A percentile compares a stretch with the other conserved stretches of the same genome.
phyloP scores from a whole-genome alignment of 2,888 invertebrate species.

The Drosophila limbata region DNA sequence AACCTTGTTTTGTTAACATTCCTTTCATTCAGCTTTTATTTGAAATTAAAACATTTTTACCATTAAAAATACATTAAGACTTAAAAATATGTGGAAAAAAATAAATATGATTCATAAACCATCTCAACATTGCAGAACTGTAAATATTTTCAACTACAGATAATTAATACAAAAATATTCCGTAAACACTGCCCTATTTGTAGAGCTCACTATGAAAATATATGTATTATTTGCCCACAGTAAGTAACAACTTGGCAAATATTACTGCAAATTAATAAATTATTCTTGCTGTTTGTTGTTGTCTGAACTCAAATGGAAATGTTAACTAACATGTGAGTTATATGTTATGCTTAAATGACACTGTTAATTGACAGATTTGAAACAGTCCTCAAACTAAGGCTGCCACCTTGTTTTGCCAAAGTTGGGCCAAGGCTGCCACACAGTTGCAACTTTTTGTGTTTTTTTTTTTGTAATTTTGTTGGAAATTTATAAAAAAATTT shows the following conservation, averaged over 20 bases:
- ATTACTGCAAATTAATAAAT: neutral
- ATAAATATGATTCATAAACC: neutral
- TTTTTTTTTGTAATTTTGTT: too few relatives aligned
- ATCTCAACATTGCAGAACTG: neutral
- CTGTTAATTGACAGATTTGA: conserved; percentile 23
- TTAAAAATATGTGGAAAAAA: neutral
- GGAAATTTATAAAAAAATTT: too few relatives aligned
- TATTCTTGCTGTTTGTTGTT: conserved; percentile 4
- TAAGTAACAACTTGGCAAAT: neutral
- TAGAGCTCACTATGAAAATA: conserved; percentile 4
- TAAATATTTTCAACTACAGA: conserved; percentile 3
- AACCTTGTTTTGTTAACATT: neutral
- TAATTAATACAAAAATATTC: conserved; percentile 1
- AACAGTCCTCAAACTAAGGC: too few relatives aligned
- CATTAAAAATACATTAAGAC: neutral
- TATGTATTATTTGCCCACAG: conserved; percentile 1
- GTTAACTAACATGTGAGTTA: neutral
- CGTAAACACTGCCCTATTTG: neutral
- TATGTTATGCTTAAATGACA: conserved; percentile 4
- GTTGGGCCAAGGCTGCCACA: too few relatives aligned
- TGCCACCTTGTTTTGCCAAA: too few relatives aligned
- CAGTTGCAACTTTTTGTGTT: too few relatives aligned
- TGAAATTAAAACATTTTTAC: neutral
- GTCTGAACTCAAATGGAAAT: conserved; percentile 4
- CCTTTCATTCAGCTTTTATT: neutral